Evolutionary conservation across 2,888 invertebrate genomes (phyloP).

Genomic region (Chesias legatella): DNA sequence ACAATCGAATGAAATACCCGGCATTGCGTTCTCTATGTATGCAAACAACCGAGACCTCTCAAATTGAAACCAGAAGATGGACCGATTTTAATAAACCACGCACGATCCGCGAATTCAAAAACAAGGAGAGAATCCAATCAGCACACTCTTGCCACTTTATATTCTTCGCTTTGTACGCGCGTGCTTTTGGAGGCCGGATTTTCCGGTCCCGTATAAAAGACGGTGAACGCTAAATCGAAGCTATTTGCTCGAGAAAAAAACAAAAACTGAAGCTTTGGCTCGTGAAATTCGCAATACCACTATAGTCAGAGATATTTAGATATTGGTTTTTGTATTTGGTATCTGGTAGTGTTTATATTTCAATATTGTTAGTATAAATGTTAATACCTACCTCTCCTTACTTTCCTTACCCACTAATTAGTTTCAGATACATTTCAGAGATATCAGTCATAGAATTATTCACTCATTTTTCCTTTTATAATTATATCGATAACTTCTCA

Average conservation of each 20-base stretch:
- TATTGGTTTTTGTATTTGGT: conserved; percentile 1
- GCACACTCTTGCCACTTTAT: conserved; percentile 2
- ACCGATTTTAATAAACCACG: conserved; percentile 17
- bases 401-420: too few relatives aligned
- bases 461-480: too few relatives aligned
- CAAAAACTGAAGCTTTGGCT: conserved; percentile 6
- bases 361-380: too few relatives aligned
- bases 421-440: too few relatives aligned
- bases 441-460: too few relatives aligned
- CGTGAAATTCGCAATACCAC: not conserved
- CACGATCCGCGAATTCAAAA: conserved; percentile 16
- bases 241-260: not conserved
- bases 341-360: too few relatives aligned
- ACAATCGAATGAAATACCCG: too few relatives aligned
- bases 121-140: conserved; percentile 19
- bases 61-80: conserved; percentile 16
- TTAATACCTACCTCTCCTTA: too few relatives aligned
- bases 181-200: conserved; percentile 1
- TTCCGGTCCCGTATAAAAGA: conserved; percentile 7
- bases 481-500: too few relatives aligned
- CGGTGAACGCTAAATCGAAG: conserved; percentile 5
- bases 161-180: conserved; percentile 4
- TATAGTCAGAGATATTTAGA: too few relatives aligned
- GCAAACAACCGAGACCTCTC: conserved; percentile 12
- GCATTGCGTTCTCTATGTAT: conserved; percentile 1